Evolutionary conservation across 2,797 vertebrate genomes (phyloP).

Genomic region (Bovichtus variegatus): DNA sequence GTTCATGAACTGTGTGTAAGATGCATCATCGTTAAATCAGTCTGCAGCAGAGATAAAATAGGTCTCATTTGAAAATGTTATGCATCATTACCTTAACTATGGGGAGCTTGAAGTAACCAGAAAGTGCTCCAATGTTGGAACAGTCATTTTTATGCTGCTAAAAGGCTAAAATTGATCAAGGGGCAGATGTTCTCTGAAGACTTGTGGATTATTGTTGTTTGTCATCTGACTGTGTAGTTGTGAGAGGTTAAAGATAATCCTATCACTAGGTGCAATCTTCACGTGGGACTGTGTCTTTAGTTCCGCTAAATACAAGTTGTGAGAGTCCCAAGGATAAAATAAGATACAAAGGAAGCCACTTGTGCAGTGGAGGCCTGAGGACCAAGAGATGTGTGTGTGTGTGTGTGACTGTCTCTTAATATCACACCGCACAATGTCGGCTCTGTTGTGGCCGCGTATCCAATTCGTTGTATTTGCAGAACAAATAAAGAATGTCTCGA

Average conservation of each 20-base stretch:
- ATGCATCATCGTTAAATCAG: conserved; percentile 20
- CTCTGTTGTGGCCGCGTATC: conserved; percentile 51
- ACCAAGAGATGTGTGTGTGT: conserved; percentile 80
- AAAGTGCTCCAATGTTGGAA: conserved; percentile 21
- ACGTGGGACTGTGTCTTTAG: conserved; percentile 63
- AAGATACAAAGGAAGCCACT: conserved; percentile 76
- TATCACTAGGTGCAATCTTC: conserved; percentile 62
- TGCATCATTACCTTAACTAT: conserved; percentile 38
- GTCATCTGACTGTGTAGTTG: conserved; percentile 44
- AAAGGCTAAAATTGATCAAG: conserved; percentile 25
- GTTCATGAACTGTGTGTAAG: conserved; percentile 6
- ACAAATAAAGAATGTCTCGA: conserved; percentile 65
- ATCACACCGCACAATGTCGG: conserved; percentile 69
- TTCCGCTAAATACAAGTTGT: conserved; percentile 79
- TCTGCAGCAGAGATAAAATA: conserved; percentile 20
- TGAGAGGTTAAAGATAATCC: conserved; percentile 52
- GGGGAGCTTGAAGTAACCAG: conserved; percentile 6
- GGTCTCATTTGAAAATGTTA: conserved; percentile 23
- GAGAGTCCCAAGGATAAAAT: conserved; percentile 73
- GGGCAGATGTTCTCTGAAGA: conserved; percentile 42
- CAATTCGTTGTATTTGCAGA: conserved; percentile 58
- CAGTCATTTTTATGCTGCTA: conserved; percentile 18
- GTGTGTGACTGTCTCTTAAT: conserved; percentile 72
- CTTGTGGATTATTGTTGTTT: conserved; percentile 47
- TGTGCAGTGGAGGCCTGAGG: conserved; percentile 63